These are phyloP conservation scores for Augochlorella aurata DNA, from an alignment of 2,888 invertebrate genomes.

Conservation along the genomic window DNA sequence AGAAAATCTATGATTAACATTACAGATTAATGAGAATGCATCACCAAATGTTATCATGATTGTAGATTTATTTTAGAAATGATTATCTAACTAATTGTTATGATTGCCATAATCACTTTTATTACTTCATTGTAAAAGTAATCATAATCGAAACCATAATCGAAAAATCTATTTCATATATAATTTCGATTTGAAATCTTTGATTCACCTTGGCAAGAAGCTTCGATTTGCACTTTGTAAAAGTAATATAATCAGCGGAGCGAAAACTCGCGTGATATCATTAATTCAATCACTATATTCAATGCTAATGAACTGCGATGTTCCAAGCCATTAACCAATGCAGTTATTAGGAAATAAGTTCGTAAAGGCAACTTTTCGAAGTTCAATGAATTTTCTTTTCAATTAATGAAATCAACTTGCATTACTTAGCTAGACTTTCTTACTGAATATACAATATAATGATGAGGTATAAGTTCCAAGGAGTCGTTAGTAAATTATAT, in stretches of 20 bases:
- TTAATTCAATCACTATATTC: slow-evolving; percentile 3
- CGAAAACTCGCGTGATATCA: background rate
- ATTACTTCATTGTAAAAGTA: too few relatives aligned
- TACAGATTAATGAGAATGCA: too few relatives aligned
- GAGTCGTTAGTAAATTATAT: background rate
- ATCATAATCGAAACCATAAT: too few relatives aligned
- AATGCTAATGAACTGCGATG: slow-evolving; percentile 8
- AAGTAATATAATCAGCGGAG: background rate
- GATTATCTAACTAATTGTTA: too few relatives aligned
- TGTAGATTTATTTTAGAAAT: too few relatives aligned
- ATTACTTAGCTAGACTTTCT: background rate
- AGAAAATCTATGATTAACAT: too few relatives aligned
- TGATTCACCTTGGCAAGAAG: background rate
- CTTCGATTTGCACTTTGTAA: background rate
- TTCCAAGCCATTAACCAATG: slow-evolving; percentile 7
- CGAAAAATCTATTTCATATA: background rate
- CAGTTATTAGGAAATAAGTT: background rate
- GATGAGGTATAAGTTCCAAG: background rate
- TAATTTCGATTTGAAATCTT: background rate
- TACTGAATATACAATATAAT: background rate
- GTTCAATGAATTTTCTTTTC: background rate
- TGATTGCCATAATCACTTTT: too few relatives aligned
- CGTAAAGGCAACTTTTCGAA: background rate
- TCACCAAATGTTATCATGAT: too few relatives aligned
- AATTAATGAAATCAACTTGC: background rate